Conservation (phyloP, 2,113 vertebrate species). For the Cranoglanis bouderius region DNA sequence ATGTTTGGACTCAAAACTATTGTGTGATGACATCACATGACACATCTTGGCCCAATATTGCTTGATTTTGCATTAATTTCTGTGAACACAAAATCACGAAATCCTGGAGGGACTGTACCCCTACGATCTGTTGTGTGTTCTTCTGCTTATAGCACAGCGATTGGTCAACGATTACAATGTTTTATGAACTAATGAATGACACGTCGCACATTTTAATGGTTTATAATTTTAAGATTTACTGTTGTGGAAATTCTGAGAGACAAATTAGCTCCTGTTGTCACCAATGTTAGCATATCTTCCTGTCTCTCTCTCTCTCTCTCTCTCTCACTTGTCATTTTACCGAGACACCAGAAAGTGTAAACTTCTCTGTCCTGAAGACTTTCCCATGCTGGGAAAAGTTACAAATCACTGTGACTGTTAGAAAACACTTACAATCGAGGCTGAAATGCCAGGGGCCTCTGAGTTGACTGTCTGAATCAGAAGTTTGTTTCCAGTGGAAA, state of each 20-base stretch:
- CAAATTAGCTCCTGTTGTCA: background rate
- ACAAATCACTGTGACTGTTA: background rate
- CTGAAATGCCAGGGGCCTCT: background rate
- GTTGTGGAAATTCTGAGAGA: background rate
- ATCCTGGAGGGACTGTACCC: too few species aligned
- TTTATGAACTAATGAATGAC: background rate
- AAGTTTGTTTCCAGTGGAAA: slow-evolving; percentile 19
- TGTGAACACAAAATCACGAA: too few species aligned
- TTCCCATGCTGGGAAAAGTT: background rate
- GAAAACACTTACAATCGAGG: background rate
- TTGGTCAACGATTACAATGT: background rate
- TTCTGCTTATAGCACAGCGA: background rate
- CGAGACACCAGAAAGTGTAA: too few species aligned
- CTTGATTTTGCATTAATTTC: too few species aligned
- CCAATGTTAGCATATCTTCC: background rate
- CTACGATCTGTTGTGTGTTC: background rate
- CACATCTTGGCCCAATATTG: too few species aligned
- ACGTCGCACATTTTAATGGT: background rate
- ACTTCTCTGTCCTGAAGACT: background rate
- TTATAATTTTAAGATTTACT: background rate
- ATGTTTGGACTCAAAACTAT: too few species aligned
- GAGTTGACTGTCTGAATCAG: background rate
- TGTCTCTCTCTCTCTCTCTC: too few species aligned
- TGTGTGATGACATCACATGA: too few species aligned
- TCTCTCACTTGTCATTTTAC: background rate